Evolutionary conservation across 2,888 invertebrate species (phyloP).

Genomic region (Clostera curtula): DNA sequence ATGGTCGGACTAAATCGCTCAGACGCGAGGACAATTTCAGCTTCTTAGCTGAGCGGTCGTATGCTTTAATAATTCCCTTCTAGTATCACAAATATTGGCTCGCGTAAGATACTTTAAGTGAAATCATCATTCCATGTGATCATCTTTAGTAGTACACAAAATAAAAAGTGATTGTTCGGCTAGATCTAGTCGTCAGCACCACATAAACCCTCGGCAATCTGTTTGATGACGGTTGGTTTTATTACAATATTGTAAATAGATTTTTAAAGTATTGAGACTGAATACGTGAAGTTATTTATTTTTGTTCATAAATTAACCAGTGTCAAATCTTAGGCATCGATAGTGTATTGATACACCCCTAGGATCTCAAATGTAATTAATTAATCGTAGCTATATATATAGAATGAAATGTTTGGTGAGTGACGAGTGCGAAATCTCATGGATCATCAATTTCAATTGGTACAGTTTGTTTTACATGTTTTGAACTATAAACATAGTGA

Average conservation of each 20-base stretch:
- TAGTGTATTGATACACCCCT: conserved; percentile 44
- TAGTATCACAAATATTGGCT: conserved; percentile 42
- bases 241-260: conserved; percentile 65
- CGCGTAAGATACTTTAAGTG: conserved; percentile 36
- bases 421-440: conserved; percentile 21
- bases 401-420: conserved; percentile 24
- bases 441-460: conserved; percentile 20
- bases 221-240: conserved; percentile 53
- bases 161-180: conserved; percentile 25
- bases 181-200: conserved; percentile 33
- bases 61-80: conserved; percentile 44
- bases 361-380: conserved; percentile 55
- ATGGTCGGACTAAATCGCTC: no score
- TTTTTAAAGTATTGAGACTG: conserved; percentile 71
- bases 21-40: conserved; percentile 12
- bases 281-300: conserved; percentile 72
- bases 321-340: conserved; percentile 63
- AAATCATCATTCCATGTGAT: conserved; percentile 51
- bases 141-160: conserved; percentile 19
- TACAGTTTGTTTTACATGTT: no score
- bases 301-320: conserved; percentile 66
- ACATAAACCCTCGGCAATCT: conserved; percentile 27
- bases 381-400: conserved; percentile 32
- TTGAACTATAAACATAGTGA: no score
- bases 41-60: conserved; percentile 29